Evolutionary conservation across 1,140 invertebrate species (phyloP).

Genomic region (Carcinoscorpius rotundicauda): DNA sequence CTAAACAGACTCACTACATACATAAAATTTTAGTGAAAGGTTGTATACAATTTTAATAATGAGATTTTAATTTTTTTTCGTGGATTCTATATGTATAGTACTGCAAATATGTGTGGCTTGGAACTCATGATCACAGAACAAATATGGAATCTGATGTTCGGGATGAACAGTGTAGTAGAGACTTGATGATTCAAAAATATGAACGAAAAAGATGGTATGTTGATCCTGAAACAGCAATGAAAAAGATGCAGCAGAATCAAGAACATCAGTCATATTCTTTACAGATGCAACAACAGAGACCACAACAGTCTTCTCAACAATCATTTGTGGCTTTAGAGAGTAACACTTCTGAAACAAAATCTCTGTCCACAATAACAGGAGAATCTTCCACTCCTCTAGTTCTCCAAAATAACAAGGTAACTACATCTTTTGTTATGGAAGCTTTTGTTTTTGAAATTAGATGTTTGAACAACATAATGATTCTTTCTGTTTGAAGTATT

Average conservation of each 20-base stretch:
- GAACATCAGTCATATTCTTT: too few relatives aligned
- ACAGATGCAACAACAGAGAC: slow-evolving; percentile 2
- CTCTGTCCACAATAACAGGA: slow-evolving; percentile 17
- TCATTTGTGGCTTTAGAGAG: slow-evolving; percentile 6
- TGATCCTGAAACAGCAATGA: slow-evolving; percentile 43
- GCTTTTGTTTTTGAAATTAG: too few relatives aligned
- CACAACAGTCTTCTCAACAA: slow-evolving; percentile 11
- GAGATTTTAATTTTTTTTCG: slow-evolving; percentile 7
- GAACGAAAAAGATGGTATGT: slow-evolving; percentile 70
- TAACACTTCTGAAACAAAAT: slow-evolving; percentile 20
- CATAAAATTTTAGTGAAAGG: background rate
- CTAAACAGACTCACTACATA: background rate
- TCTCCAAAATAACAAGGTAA: slow-evolving; percentile 8
- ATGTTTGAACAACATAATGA: too few relatives aligned
- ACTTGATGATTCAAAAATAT: slow-evolving; percentile 87
- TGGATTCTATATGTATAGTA: slow-evolving; percentile 40
- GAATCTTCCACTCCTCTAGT: slow-evolving; percentile 17
- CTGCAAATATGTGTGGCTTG: slow-evolving; percentile 80
- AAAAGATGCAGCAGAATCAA: slow-evolving; percentile 18
- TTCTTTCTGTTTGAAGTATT: too few relatives aligned
- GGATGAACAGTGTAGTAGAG: slow-evolving; percentile 78
- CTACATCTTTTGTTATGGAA: too few relatives aligned
- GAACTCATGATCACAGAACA: slow-evolving; percentile 50
- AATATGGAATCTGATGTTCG: slow-evolving; percentile 43
- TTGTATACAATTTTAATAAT: background rate